Conservation (phyloP, 2,888 invertebrate species). For the Oligia latruncula region DNA sequence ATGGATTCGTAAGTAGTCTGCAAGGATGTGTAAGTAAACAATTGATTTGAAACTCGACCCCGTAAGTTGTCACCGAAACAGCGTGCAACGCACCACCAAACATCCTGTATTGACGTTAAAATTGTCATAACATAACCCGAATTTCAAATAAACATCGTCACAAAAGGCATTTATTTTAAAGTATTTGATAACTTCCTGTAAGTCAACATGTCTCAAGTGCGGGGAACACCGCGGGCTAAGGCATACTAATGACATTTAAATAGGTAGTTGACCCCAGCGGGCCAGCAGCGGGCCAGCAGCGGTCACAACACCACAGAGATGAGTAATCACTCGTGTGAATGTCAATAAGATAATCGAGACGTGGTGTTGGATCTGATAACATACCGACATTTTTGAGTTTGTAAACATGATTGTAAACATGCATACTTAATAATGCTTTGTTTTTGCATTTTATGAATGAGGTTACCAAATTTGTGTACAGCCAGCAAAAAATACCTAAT, state of each 20-base stretch:
- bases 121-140: constrained; percentile 22
- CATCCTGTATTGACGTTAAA: constrained; percentile 15
- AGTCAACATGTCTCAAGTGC: constrained; percentile 20
- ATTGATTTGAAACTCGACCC: not conserved
- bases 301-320: constrained; percentile 26
- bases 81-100: not conserved
- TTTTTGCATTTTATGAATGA: not conserved
- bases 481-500: not conserved
- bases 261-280: constrained; percentile 40
- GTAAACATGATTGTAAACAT: constrained; percentile 10
- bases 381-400: not conserved
- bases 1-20: not conserved
- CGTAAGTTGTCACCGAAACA: not conserved
- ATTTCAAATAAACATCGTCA: constrained; percentile 12
- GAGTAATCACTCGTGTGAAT: constrained; percentile 36
- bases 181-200: constrained; percentile 45
- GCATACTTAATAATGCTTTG: not conserved
- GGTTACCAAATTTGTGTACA: not conserved
- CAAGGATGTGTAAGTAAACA: not conserved
- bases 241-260: constrained; percentile 52
- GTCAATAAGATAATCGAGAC: constrained; percentile 17
- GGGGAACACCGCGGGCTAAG: constrained; percentile 23
- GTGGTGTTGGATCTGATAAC: constrained; percentile 39
- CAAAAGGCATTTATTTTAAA: constrained; percentile 31
- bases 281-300: not conserved